Conservation (phyloP, 2,797 vertebrate species). For the Leucoraja ocellata region DNA sequence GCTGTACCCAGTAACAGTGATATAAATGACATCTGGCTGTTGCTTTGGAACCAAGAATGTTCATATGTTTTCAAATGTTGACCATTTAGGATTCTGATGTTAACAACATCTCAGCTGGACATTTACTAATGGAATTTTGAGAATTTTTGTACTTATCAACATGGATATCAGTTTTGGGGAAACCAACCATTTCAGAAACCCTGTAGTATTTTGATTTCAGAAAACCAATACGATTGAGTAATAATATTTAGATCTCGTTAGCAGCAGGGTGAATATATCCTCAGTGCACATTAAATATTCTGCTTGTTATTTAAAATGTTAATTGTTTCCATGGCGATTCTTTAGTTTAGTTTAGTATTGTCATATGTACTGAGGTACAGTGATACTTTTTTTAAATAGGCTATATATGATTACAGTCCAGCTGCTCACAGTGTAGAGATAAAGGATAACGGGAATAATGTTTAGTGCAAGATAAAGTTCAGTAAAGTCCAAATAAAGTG, state of each 20-base stretch:
- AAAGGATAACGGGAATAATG: too few species aligned
- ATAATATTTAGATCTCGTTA: background rate
- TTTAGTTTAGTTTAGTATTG: too few species aligned
- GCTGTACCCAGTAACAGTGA: background rate
- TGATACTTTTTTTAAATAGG: too few species aligned
- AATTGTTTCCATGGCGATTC: too few species aligned
- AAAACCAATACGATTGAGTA: background rate
- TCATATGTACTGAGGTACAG: too few species aligned
- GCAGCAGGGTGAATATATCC: background rate
- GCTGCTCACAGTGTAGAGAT: too few species aligned
- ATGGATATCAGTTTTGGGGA: background rate
- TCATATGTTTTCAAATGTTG: background rate
- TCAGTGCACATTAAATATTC: background rate
- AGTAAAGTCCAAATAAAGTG: too few species aligned
- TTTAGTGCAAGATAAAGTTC: too few species aligned
- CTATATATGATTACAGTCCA: too few species aligned
- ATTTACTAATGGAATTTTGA: background rate
- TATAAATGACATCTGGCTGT: background rate
- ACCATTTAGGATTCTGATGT: background rate
- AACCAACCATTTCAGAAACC: background rate
- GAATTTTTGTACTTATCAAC: background rate
- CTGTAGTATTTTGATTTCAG: background rate
- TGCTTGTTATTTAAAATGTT: background rate
- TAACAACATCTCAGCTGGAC: background rate
- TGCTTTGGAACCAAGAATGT: background rate